Percentiles rank a stretch among this genome's conserved stretches.
Conservation (phyloP, 2,113 vertebrate species). For the Panurus biarmicus region DNA sequence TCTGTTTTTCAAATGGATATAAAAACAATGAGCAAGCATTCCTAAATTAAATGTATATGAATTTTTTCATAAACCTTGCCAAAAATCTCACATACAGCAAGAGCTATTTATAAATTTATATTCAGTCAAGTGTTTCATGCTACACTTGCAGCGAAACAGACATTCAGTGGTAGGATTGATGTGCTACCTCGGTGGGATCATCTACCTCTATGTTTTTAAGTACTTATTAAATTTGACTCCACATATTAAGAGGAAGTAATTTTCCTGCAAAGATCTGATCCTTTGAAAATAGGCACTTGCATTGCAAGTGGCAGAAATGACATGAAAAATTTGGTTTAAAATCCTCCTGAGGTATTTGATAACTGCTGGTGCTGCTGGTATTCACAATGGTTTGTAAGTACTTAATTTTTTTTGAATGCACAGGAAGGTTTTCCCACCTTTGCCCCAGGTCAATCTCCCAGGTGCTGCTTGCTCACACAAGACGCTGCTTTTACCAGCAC, state of each 20-base stretch:
- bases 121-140: neutral
- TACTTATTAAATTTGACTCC: neutral
- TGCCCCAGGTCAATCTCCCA: neutral
- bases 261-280: neutral
- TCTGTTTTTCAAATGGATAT: neutral
- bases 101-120: neutral
- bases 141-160: neutral
- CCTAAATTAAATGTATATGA: slow-evolving; percentile 13
- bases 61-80: slow-evolving; percentile 10
- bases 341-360: neutral
- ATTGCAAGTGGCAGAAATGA: neutral
- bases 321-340: neutral
- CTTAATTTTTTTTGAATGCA: neutral
- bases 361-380: neutral
- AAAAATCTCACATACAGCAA: neutral
- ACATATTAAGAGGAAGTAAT: neutral
- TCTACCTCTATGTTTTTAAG: neutral
- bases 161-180: neutral
- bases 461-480: neutral
- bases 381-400: neutral
- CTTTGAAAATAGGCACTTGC: neutral
- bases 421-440: neutral
- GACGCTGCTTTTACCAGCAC: neutral
- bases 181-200: neutral
- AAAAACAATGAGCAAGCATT: neutral